These are phyloP conservation scores for Coecobrya sp. DNA, from an alignment of 2,888 invertebrate genomes.

Conservation along the genomic window DNA sequence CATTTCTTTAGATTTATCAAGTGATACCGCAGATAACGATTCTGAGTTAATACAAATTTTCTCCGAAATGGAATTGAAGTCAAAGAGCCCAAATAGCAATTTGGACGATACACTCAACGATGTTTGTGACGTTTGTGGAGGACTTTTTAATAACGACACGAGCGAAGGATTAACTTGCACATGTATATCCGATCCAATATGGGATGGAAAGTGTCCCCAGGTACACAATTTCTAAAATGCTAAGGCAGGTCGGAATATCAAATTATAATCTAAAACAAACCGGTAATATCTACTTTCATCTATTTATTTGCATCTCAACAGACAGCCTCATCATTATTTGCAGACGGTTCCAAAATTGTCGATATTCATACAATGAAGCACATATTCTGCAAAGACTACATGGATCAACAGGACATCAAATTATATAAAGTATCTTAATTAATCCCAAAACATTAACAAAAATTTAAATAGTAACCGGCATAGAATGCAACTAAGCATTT, in stretches of 20 bases:
- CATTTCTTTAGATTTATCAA: background rate
- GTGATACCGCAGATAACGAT: background rate
- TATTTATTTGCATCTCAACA: background rate
- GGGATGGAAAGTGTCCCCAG: slow-evolving; percentile 9
- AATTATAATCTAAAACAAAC: no score
- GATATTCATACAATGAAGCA: slow-evolving; percentile 30
- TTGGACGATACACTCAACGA: slow-evolving; percentile 56
- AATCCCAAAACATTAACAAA: no score
- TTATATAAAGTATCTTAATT: no score
- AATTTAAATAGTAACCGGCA: no score
- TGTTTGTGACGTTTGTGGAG: slow-evolving; percentile 65
- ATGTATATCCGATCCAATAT: slow-evolving; percentile 51
- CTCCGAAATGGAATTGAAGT: slow-evolving; percentile 39
- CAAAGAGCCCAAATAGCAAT: background rate
- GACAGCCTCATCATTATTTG: slow-evolving; percentile 50
- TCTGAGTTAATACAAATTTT: slow-evolving; percentile 51
- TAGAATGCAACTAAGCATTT: no score
- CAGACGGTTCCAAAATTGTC: slow-evolving; percentile 40
- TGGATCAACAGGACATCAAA: no score
- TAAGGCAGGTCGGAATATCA: background rate
- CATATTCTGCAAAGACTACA: slow-evolving; percentile 32
- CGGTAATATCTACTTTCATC: background rate
- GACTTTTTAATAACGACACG: background rate
- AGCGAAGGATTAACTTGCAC: slow-evolving; percentile 27
- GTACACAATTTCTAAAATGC: slow-evolving; percentile 16